Percentiles rank a stretch among this genome's conserved stretches.
These are phyloP conservation scores for Xenopus borealis DNA, from an alignment of 2,113 vertebrate genomes.

Conservation along the genomic window DNA sequence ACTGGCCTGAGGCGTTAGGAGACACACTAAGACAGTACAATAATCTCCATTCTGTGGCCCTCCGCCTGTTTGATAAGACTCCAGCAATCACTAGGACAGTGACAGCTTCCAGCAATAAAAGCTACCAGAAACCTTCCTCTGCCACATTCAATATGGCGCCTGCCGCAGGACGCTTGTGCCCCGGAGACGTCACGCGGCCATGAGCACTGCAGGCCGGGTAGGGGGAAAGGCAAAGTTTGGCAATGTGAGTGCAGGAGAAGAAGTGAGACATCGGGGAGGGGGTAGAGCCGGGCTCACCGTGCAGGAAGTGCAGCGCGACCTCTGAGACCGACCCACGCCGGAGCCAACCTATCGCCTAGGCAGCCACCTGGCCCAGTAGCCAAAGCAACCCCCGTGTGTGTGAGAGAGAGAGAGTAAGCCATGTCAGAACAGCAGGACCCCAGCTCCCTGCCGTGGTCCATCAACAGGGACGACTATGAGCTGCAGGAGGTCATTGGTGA, in stretches of 20 bases:
- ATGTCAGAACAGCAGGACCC: constrained; percentile 85
- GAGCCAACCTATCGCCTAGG: neutral
- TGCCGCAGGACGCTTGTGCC: constrained; percentile 6
- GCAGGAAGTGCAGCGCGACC: constrained; percentile 48
- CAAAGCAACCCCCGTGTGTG: neutral
- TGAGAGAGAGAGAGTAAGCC: no score
- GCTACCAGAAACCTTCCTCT: neutral
- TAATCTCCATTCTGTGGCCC: no score
- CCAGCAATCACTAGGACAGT: no score
- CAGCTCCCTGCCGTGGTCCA: constrained; percentile 90
- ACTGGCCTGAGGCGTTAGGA: no score
- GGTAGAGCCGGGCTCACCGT: constrained; percentile 42
- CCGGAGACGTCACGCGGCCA: constrained; percentile 58
- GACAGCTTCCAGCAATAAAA: no score
- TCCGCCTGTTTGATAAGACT: no score
- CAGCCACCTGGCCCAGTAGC: neutral
- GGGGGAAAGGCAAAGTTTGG: constrained; percentile 55
- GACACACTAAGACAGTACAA: no score
- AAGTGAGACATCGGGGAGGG: constrained; percentile 50
- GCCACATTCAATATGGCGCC: constrained; percentile 61
- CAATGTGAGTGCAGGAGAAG: constrained; percentile 50
- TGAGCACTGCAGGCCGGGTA: constrained; percentile 56
- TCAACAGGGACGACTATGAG: constrained; percentile 94
- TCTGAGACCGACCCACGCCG: constrained; percentile 7
- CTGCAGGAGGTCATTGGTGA: constrained; percentile 95